Conservation (phyloP, 2,113 vertebrate species). For the Lepidothrix coronata region DNA sequence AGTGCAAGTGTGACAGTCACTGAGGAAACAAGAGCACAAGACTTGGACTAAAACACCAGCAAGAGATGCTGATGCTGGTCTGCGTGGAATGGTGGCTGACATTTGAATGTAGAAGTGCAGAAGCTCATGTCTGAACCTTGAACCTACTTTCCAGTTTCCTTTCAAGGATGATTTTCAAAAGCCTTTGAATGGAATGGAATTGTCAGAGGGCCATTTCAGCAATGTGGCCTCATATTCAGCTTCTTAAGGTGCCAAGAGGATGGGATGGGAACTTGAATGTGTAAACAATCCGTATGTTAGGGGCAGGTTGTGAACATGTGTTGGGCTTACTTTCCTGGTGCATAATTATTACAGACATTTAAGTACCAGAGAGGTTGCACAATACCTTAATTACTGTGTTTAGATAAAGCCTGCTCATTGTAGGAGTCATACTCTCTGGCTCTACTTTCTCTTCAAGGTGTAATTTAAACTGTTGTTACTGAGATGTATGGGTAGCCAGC, state of each 20-base stretch:
- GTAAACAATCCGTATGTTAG: slow-evolving; percentile 21
- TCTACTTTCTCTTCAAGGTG: slow-evolving; percentile 65
- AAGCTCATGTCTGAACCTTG: neutral
- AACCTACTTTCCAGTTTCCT: neutral
- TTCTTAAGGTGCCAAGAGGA: neutral
- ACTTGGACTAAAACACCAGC: neutral
- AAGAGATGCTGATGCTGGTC: neutral
- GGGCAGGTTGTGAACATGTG: slow-evolving; percentile 1
- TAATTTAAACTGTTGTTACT: slow-evolving; percentile 29
- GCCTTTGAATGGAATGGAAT: neutral
- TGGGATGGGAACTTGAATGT: neutral
- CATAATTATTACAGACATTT: slow-evolving; percentile 35
- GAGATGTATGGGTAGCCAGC: neutral
- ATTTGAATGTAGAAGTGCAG: neutral
- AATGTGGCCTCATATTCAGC: neutral
- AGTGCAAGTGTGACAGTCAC: neutral
- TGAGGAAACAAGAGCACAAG: neutral
- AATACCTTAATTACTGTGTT: slow-evolving; percentile 49
- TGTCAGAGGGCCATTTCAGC: neutral
- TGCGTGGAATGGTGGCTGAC: neutral
- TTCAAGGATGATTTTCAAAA: neutral
- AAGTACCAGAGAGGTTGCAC: slow-evolving; percentile 20
- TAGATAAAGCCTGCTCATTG: slow-evolving; percentile 20
- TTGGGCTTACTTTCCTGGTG: slow-evolving; percentile 50
- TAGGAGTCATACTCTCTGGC: slow-evolving; percentile 35